Percentiles rank a stretch among this genome's conserved stretches.
phyloP scores from a whole-genome alignment of 1,140 invertebrate genomes.

The Calliopsis andreniformis region DNA sequence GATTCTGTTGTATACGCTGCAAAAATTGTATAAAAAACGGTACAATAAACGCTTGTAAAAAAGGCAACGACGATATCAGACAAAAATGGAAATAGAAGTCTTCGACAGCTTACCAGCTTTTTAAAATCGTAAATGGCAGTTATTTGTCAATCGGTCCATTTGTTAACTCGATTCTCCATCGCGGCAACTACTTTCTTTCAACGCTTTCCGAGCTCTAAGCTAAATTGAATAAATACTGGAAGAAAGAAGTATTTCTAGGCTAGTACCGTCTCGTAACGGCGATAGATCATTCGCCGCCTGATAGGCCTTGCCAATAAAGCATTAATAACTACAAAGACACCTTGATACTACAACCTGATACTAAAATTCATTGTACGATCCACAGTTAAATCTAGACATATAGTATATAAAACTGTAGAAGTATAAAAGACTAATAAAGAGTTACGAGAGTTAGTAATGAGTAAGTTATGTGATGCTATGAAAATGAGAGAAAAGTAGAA shows the following conservation, averaged over 20 bases:
- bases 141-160: slow-evolving; percentile 51
- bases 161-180: slow-evolving; percentile 36
- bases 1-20: slow-evolving; percentile 17
- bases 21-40: slow-evolving; percentile 65
- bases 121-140: slow-evolving; percentile 71
- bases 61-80: slow-evolving; percentile 66
- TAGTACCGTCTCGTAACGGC: slow-evolving; percentile 54
- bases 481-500: background rate
- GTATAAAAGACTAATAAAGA: no score
- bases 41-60: slow-evolving; percentile 64
- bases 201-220: slow-evolving; percentile 64
- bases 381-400: background rate
- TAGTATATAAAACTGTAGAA: background rate
- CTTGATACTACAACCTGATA: slow-evolving; percentile 45
- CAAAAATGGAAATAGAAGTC: slow-evolving; percentile 53
- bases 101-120: slow-evolving; percentile 24
- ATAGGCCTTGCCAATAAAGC: slow-evolving; percentile 59
- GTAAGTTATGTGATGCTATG: background rate
- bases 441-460: background rate
- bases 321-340: slow-evolving; percentile 25
- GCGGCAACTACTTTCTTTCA: slow-evolving; percentile 38
- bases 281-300: slow-evolving; percentile 31
- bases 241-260: slow-evolving; percentile 74
- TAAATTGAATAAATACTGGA: slow-evolving; percentile 78
- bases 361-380: slow-evolving; percentile 6